Percentiles rank a stretch among this genome's conserved stretches.
These are phyloP conservation scores for Antedon mediterranea DNA, from an alignment of 53 echinoderm and acorn worm genomes.

Conservation along the genomic window DNA sequence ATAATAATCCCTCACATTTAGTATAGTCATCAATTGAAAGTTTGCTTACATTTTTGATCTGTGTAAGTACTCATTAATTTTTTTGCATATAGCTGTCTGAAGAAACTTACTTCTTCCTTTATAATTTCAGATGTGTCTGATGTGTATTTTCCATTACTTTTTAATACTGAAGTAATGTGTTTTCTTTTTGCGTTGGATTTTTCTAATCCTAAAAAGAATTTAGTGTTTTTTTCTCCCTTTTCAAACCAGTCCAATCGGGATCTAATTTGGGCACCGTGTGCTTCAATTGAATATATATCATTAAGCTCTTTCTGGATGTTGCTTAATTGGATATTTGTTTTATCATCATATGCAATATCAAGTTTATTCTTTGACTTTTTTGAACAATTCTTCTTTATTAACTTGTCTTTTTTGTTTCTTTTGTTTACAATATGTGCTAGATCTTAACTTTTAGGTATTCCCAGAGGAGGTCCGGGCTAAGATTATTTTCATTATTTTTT, in stretches of 20 bases:
- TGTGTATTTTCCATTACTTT: neutral
- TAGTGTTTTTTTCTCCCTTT: neutral
- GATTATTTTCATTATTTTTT: neutral
- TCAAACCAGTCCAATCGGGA: neutral
- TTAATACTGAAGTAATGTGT: neutral
- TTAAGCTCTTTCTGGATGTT: neutral
- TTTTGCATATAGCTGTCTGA: neutral
- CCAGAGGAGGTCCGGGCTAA: neutral
- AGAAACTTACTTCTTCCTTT: too few relatives aligned
- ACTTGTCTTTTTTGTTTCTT: neutral
- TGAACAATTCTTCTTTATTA: neutral
- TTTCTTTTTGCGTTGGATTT: neutral
- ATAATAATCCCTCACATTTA: neutral
- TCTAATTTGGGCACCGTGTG: neutral
- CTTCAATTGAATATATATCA: neutral
- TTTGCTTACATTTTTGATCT: neutral
- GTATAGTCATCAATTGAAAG: neutral
- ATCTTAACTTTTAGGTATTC: neutral
- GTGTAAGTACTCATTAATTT: neutral
- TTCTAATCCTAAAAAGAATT: neutral
- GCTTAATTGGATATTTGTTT: neutral
- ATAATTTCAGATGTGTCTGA: too few relatives aligned
- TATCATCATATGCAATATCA: neutral
- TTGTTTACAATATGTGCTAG: neutral
- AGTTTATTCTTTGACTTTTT: neutral